Conservation (phyloP, 2,113 vertebrate genomes). For the Microtus pennsylvanicus region DNA sequence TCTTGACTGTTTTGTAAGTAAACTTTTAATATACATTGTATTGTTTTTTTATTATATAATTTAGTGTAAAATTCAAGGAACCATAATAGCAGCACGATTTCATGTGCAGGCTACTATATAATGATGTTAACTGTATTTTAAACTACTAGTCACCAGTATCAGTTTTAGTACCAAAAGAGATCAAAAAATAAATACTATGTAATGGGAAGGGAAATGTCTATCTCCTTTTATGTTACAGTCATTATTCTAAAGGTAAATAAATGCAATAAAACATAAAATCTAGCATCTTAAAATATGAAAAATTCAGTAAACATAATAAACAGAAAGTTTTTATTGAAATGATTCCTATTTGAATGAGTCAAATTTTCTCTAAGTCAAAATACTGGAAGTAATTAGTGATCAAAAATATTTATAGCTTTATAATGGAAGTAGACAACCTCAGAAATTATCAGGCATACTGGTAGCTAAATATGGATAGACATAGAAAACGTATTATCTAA, state of each 20-base stretch:
- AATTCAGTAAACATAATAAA: conserved; percentile 29
- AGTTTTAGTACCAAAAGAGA: conserved; percentile 25
- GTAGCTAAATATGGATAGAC: not conserved
- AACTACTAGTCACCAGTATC: not conserved
- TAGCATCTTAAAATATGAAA: not conserved
- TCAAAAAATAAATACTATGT: conserved; percentile 39
- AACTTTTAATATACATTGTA: conserved; percentile 20
- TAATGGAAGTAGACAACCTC: not conserved
- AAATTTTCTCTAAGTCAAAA: conserved; percentile 24
- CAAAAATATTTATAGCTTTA: not conserved
- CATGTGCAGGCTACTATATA: not conserved
- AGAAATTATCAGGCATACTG: not conserved
- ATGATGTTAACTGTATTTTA: not conserved
- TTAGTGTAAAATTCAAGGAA: conserved; percentile 37
- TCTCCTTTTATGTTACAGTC: not conserved
- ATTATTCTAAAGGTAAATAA: conserved; percentile 38
- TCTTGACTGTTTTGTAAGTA: not conserved
- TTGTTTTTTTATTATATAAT: conserved; percentile 5
- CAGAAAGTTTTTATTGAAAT: conserved; percentile 24
- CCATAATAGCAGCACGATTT: not conserved
- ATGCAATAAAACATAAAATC: conserved; percentile 21
- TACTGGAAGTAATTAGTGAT: not conserved
- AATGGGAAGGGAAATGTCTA: not conserved
- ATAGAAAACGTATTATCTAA: not conserved
- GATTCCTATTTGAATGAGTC: conserved; percentile 28